Evolutionary conservation across 2,113 vertebrate species (phyloP).

Genomic region (Hassar affinis): DNA sequence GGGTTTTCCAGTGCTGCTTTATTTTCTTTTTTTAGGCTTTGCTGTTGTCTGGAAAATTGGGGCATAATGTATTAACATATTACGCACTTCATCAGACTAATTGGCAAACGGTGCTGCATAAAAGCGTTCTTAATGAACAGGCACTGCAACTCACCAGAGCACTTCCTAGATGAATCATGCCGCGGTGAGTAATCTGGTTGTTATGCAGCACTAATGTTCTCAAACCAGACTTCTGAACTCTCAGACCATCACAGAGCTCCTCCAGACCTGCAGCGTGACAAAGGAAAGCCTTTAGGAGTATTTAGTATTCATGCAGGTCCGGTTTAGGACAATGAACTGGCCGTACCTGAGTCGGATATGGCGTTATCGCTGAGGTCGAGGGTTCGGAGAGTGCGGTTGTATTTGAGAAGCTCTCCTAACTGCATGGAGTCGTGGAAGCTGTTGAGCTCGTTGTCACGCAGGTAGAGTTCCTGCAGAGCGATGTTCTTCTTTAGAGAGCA

Average conservation of each 20-base stretch:
- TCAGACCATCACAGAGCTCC: conserved; percentile 74
- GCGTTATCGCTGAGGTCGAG: conserved; percentile 72
- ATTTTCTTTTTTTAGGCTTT: background rate
- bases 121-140: conserved; percentile 30
- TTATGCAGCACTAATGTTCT: conserved; percentile 69
- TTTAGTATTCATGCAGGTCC: too few species aligned
- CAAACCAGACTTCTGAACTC: conserved; percentile 61
- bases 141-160: conserved; percentile 66
- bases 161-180: conserved; percentile 68
- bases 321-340: background rate
- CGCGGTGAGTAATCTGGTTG: conserved; percentile 70
- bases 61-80: conserved; percentile 29
- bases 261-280: conserved; percentile 64
- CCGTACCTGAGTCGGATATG: conserved; percentile 68
- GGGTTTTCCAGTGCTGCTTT: background rate
- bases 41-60: conserved; percentile 18
- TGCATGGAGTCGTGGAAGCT: conserved; percentile 75
- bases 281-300: background rate
- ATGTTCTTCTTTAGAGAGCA: conserved; percentile 68
- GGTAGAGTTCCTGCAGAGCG: conserved; percentile 67
- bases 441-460: conserved; percentile 71
- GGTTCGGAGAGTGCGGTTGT: conserved; percentile 65
- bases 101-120: conserved; percentile 27
- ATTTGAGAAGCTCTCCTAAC: conserved; percentile 70
- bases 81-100: conserved; percentile 33